Evolutionary conservation across 2,113 vertebrate species (phyloP), one percentile per base, ranked within the genome.

Genomic region (Brachionichthys hirsutus): DNA sequence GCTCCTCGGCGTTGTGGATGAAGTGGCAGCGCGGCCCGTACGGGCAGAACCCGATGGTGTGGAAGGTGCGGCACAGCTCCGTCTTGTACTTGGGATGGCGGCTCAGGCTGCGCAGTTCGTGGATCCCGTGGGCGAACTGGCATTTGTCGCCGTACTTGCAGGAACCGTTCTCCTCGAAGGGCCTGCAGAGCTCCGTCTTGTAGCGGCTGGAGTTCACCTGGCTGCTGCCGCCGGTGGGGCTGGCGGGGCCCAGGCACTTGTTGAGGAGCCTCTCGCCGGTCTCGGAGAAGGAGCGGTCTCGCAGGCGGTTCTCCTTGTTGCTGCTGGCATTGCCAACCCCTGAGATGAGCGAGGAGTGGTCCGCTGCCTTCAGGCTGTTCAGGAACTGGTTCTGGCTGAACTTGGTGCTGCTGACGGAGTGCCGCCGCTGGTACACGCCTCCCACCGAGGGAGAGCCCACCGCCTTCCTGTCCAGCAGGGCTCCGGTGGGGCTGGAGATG

Each of bases 61-160:
- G 97, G 92, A 98, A 99, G 80, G 97, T 99, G 91, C 97, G 96
- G 90, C 97, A 99, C 75, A 98, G 94, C 93, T 99, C 97, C 0
- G 97, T 99, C 89, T 99, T 99, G 93, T 99, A 99, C 84, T 99
- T 99, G 87, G 95, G 97, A 67, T 99, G 97, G 62, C 95, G 95
- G 77, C 93, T 96, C 83, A 98, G 92, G 91, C 94, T 98, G 75
- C 97, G 94, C 81, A 98, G 92, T 94, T 99, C 97, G 1, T 98
- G 95, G 88, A 95, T 94, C 61, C 96, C 97, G 2, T 99, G 97
- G 20, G 97, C 96, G 47, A 98, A 99, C 92, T 98, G 96, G 90
- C 97, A 99, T 81, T 99, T 99, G 90, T 99, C 97, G 2, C 97
- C 97, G 0, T 99, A 98, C 85, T 98, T 99, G 93, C 97, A 99